A percentile compares a stretch with the other conserved stretches of the same genome.
phyloP scores from a whole-genome alignment of 2,888 invertebrate species.

The Acronicta psi region DNA sequence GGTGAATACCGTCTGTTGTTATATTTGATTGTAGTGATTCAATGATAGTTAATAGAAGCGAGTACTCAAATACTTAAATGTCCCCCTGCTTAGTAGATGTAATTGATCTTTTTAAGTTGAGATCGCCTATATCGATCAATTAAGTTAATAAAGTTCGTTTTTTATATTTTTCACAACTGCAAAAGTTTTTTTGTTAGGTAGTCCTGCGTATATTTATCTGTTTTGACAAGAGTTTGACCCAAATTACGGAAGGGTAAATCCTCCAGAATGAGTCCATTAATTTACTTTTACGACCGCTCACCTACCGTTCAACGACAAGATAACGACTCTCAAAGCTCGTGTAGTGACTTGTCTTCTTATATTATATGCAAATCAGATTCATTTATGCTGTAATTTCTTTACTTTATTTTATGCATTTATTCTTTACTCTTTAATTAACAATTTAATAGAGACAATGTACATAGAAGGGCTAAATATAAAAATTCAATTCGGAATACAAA shows the following conservation, averaged over 20 bases:
- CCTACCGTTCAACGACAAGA: conserved; percentile 68
- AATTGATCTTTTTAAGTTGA: conserved; percentile 4
- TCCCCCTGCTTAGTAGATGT: conserved; percentile 15
- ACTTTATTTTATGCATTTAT: conserved; percentile 34
- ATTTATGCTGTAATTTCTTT: conserved; percentile 50
- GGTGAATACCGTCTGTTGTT: conserved; percentile 53
- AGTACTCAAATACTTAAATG: too few species aligned
- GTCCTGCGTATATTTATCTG: conserved; percentile 58
- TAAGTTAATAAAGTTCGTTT: neutral
- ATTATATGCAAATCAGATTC: conserved; percentile 52
- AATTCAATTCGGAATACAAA: neutral
- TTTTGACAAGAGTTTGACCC: conserved; percentile 67
- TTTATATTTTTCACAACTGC: conserved; percentile 4
- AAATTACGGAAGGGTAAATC: conserved; percentile 63
- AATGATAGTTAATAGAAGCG: conserved; percentile 46
- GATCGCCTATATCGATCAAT: neutral
- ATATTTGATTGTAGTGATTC: conserved; percentile 45
- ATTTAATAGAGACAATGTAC: neutral
- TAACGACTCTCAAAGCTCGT: conserved; percentile 64
- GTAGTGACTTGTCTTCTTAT: conserved; percentile 48
- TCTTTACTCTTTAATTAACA: conserved; percentile 27
- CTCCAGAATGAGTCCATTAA: conserved; percentile 67
- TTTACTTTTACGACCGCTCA: conserved; percentile 72
- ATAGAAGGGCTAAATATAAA: too few species aligned
- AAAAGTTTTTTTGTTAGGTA: conserved; percentile 33